Conservation (phyloP, 2,888 invertebrate species). For the Halictus ligatus region DNA sequence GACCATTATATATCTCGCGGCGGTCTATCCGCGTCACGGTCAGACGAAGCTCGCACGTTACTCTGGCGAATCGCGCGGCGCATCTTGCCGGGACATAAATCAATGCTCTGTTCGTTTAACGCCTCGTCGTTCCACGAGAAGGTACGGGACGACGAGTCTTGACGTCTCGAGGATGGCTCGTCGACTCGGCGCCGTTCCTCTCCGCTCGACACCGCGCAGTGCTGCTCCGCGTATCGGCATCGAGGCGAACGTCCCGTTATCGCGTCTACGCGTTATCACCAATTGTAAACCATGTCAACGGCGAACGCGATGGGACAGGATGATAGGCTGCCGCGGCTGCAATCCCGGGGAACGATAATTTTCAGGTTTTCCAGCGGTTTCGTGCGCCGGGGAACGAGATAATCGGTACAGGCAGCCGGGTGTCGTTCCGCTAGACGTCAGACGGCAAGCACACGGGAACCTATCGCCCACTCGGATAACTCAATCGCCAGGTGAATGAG, state of each 20-base stretch:
- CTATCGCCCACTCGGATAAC: slow-evolving; percentile 16
- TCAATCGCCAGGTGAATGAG: slow-evolving; percentile 3
- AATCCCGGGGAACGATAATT: slow-evolving; percentile 12
- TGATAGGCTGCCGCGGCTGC: slow-evolving; percentile 12
- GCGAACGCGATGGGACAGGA: slow-evolving; percentile 3
- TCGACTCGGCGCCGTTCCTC: slow-evolving; percentile 13
- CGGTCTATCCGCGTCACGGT: slow-evolving; percentile 28
- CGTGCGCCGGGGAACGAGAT: background rate
- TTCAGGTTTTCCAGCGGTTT: slow-evolving; percentile 17
- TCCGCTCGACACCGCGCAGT: background rate
- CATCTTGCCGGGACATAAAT: slow-evolving; percentile 69
- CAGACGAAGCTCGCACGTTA: slow-evolving; percentile 49
- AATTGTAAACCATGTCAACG: slow-evolving; percentile 14
- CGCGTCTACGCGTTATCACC: slow-evolving; percentile 19
- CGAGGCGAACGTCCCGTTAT: slow-evolving; percentile 37
- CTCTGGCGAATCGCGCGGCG: slow-evolving; percentile 28
- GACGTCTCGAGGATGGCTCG: slow-evolving; percentile 39
- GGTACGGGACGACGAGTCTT: slow-evolving; percentile 28
- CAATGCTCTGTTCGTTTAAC: slow-evolving; percentile 75
- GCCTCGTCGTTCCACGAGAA: slow-evolving; percentile 60
- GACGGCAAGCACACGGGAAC: background rate
- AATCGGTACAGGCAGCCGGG: slow-evolving; percentile 4
- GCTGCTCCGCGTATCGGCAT: background rate
- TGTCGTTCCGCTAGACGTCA: background rate
- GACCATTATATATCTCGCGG: background rate